Evolutionary conservation across 2,113 vertebrate species (phyloP).

Genomic region (Prochilodus magdalenae): DNA sequence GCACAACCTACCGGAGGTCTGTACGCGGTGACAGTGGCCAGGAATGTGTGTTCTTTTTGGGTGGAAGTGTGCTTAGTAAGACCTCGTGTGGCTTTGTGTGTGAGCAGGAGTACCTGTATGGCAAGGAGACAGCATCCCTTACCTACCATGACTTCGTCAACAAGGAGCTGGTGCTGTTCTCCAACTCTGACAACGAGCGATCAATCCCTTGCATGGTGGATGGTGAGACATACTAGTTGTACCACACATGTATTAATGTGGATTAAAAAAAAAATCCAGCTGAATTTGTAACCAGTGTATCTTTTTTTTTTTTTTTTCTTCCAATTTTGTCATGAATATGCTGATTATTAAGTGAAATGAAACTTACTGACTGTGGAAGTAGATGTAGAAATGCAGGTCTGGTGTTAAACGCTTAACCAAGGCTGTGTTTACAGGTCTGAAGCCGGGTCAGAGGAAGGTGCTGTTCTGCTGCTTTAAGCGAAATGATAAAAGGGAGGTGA

Average conservation of each 20-base stretch:
- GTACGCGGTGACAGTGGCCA: background rate
- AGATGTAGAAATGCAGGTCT: too few species aligned
- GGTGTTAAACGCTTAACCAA: too few species aligned
- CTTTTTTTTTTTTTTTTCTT: too few species aligned
- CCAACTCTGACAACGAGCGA: slow-evolving; percentile 97
- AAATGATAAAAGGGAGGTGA: slow-evolving; percentile 96
- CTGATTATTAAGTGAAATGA: too few species aligned
- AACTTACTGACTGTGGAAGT: too few species aligned
- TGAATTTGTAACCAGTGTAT: too few species aligned
- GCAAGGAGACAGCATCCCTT: slow-evolving; percentile 83
- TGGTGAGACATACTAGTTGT: slow-evolving; percentile 75
- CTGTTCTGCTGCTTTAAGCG: slow-evolving; percentile 93
- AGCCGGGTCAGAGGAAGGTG: slow-evolving; percentile 97
- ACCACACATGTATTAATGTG: too few species aligned
- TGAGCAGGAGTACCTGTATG: slow-evolving; percentile 91
- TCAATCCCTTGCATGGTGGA: slow-evolving; percentile 97
- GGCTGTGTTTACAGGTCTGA: slow-evolving; percentile 80
- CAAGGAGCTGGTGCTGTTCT: slow-evolving; percentile 96
- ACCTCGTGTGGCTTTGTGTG: slow-evolving; percentile 44
- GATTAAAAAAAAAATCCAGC: too few species aligned
- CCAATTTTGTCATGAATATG: too few species aligned
- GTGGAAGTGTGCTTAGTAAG: background rate
- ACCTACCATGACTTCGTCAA: slow-evolving; percentile 97
- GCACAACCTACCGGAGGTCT: slow-evolving; percentile 92
- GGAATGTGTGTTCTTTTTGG: background rate